Percentiles rank a stretch among this genome's conserved stretches.
Conservation (phyloP, 2,797 vertebrate genomes). For the Anolis apletophallus region DNA sequence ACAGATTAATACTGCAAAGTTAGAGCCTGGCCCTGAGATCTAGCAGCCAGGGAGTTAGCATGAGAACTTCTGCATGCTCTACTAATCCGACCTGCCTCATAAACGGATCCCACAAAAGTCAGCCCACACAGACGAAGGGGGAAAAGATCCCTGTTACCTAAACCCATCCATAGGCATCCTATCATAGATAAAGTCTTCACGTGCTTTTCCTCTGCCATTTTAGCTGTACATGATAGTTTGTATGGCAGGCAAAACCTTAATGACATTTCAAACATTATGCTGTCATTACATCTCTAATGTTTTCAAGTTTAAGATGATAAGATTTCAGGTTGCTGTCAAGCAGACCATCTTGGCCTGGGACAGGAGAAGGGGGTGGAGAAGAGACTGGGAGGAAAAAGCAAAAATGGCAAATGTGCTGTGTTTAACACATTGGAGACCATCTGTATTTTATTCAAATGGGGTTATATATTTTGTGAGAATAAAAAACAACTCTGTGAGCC, state of each 20-base stretch:
- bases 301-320: constrained; percentile 59
- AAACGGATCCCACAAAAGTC: neutral
- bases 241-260: constrained; percentile 34
- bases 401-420: constrained; percentile 72
- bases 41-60: neutral
- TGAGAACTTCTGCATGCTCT: neutral
- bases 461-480: constrained; percentile 80
- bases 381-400: constrained; percentile 48
- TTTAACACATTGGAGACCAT: constrained; percentile 76
- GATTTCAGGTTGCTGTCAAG: constrained; percentile 58
- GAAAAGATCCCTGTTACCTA: neutral
- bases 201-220: neutral
- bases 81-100: neutral
- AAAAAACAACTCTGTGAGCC: constrained; percentile 77
- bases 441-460: constrained; percentile 81
- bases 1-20: no score
- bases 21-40: no score
- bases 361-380: neutral
- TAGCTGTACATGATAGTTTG: constrained; percentile 36
- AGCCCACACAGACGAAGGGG: neutral
- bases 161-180: neutral
- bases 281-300: constrained; percentile 50
- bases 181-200: constrained; percentile 1
- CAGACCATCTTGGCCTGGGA: constrained; percentile 57
- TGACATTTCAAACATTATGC: constrained; percentile 51